phyloP scores from a whole-genome alignment of 1,140 invertebrate genomes.

The Danaus melanippus region DNA sequence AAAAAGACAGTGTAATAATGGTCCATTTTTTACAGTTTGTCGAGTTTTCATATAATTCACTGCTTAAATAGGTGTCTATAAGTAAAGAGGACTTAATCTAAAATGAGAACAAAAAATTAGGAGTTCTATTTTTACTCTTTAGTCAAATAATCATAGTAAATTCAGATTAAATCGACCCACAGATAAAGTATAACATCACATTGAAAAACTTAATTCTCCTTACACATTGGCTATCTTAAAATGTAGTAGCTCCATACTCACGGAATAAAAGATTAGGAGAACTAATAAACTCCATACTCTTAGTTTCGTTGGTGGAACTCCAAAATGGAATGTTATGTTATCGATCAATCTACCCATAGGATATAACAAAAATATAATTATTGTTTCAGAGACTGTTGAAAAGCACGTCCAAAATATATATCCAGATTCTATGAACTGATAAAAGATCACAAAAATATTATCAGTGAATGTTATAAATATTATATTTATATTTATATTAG shows the following conservation, averaged over 20 bases:
- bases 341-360: constrained; percentile 25
- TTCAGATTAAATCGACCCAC: no score
- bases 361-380: constrained; percentile 25
- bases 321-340: constrained; percentile 30
- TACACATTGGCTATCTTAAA: no score
- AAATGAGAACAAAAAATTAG: no score
- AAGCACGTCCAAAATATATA: constrained; percentile 7
- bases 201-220: no score
- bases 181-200: no score
- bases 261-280: constrained; percentile 25
- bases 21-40: no score
- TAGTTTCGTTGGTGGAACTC: constrained; percentile 19
- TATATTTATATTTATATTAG: no score
- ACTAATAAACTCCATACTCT: constrained; percentile 22
- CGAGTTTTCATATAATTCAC: no score
- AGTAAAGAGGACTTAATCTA: no score
- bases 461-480: background rate
- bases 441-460: constrained; percentile 1
- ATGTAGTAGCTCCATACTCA: constrained; percentile 17
- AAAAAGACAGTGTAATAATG: background rate
- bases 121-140: no score
- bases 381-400: constrained; percentile 15
- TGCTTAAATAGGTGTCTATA: no score
- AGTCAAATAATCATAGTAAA: no score
- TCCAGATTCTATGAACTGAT: constrained; percentile 7